A percentile compares a stretch with the other conserved stretches of the same genome.
Evolutionary conservation across 2,797 vertebrate genomes (phyloP).

Genomic region (Cheirogaleus major): DNA sequence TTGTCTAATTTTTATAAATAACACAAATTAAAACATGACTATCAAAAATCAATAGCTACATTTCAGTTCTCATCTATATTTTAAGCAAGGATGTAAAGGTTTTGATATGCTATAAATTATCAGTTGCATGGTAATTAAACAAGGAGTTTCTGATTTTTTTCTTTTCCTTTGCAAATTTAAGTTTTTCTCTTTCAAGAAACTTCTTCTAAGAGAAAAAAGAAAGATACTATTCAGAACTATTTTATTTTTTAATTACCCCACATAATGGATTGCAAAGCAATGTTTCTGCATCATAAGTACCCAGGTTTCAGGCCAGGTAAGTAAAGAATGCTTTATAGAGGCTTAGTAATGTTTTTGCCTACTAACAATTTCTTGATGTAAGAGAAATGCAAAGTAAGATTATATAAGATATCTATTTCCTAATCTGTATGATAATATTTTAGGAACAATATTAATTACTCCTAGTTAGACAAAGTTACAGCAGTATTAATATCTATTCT

Average conservation of each 20-base stretch:
- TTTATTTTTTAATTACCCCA: slow-evolving; percentile 66
- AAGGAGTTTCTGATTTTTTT: slow-evolving; percentile 33
- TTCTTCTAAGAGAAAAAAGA: slow-evolving; percentile 66
- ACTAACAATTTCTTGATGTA: slow-evolving; percentile 66
- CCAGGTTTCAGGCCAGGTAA: slow-evolving; percentile 64
- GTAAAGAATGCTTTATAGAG: slow-evolving; percentile 72
- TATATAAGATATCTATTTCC: slow-evolving; percentile 17
- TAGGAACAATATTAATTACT: slow-evolving; percentile 60
- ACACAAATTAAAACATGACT: slow-evolving; percentile 50
- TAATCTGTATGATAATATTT: slow-evolving; percentile 51
- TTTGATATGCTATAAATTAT: slow-evolving; percentile 34
- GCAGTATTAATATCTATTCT: slow-evolving; percentile 9
- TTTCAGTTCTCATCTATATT: slow-evolving; percentile 35
- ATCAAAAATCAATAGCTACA: slow-evolving; percentile 51
- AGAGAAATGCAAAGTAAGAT: slow-evolving; percentile 73
- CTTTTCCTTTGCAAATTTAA: slow-evolving; percentile 71
- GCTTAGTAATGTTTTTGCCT: slow-evolving; percentile 25
- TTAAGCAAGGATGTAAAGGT: slow-evolving; percentile 57
- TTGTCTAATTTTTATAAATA: slow-evolving; percentile 59
- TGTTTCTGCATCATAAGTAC: slow-evolving; percentile 59
- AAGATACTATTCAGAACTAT: slow-evolving; percentile 72
- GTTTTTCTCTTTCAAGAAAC: slow-evolving; percentile 71
- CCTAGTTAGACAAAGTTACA: not conserved
- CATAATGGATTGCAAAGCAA: slow-evolving; percentile 50
- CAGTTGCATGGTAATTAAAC: not conserved